Evolutionary conservation across 2,113 vertebrate species (phyloP).

Genomic region (Nerophis ophidion): DNA sequence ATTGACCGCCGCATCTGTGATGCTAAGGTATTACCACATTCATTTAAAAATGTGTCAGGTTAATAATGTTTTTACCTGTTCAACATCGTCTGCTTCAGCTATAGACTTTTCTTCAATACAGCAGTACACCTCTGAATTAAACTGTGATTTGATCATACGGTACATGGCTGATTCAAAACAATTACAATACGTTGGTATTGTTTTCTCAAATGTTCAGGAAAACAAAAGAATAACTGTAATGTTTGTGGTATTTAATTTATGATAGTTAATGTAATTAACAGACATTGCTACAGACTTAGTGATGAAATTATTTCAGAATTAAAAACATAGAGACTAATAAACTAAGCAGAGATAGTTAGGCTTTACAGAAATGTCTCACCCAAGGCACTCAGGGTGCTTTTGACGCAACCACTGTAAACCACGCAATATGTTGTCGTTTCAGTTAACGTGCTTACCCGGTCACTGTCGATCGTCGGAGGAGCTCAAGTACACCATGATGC

Average conservation of each 20-base stretch:
- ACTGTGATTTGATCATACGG: no score
- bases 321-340: no score
- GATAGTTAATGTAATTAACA: no score
- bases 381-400: not conserved
- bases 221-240: no score
- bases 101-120: constrained; percentile 1
- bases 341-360: no score
- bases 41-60: not conserved
- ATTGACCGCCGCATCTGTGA: constrained; percentile 88
- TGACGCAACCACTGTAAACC: not conserved
- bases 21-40: constrained; percentile 76
- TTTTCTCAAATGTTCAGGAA: no score
- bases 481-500: constrained; percentile 96
- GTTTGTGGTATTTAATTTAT: no score
- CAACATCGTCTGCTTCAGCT: not conserved
- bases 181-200: no score
- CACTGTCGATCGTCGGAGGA: constrained; percentile 90
- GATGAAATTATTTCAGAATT: no score
- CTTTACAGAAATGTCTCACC: not conserved
- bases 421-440: constrained; percentile 23
- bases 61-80: not conserved
- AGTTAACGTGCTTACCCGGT: constrained; percentile 84
- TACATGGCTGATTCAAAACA: no score
- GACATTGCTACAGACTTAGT: no score
- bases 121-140: not conserved